phyloP scores from a whole-genome alignment of 2,797 vertebrate species.

The Halcyon badia region DNA sequence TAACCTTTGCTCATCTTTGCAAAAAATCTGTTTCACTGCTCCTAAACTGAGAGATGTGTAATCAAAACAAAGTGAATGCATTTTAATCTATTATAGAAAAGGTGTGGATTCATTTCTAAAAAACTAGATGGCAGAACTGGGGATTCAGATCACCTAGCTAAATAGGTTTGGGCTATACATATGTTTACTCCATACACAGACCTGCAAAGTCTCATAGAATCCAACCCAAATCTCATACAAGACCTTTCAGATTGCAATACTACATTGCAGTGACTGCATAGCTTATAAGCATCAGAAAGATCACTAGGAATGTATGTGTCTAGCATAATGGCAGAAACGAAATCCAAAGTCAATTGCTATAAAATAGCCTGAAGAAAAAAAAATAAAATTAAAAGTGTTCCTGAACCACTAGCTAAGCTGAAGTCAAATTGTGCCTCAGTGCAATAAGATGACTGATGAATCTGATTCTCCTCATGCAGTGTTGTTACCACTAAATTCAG shows the following conservation, averaged over 20 bases:
- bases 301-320: neutral
- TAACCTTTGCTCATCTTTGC: neutral
- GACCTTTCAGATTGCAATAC: neutral
- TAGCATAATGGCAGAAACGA: neutral
- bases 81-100: neutral
- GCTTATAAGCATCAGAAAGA: neutral
- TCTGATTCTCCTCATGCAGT: neutral
- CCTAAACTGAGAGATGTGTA: neutral
- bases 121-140: neutral
- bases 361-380: neutral
- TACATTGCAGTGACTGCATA: neutral
- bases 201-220: neutral
- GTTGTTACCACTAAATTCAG: neutral
- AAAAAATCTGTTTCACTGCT: neutral
- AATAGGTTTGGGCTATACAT: neutral
- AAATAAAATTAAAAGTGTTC: neutral
- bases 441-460: rapidly evolving
- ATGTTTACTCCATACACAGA: neutral
- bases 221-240: neutral
- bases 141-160: neutral
- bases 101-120: neutral
- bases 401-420: neutral
- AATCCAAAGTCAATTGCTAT: neutral
- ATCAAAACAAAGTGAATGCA: neutral
- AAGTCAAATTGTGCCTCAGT: neutral